Conservation (phyloP, 2,113 vertebrate genomes). For the Misgurnus anguillicaudatus region DNA sequence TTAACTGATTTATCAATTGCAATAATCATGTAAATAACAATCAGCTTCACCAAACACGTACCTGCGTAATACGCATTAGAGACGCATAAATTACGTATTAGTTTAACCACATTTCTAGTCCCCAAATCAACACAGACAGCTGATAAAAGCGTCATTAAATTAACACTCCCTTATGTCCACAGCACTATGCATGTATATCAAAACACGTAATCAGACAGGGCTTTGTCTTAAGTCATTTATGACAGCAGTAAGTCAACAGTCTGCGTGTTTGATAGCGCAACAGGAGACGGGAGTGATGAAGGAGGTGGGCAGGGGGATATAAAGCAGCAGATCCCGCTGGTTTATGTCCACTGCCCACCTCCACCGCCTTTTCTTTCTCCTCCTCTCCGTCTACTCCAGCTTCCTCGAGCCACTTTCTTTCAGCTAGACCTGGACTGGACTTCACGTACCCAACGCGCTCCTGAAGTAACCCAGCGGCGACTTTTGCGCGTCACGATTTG, state of each 20-base stretch:
- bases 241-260: conserved; percentile 11
- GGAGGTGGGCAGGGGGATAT: conserved; percentile 19
- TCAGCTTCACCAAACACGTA: too few species aligned
- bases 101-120: background rate
- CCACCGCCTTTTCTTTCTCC: conserved; percentile 20
- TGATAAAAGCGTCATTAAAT: conserved; percentile 24
- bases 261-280: conserved; percentile 13
- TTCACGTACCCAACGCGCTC: background rate
- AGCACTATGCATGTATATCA: background rate
- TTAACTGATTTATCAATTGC: too few species aligned
- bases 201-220: background rate
- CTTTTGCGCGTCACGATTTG: background rate
- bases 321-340: background rate
- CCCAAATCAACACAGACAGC: conserved; percentile 13
- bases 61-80: background rate
- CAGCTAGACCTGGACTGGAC: background rate
- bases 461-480: background rate
- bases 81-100: too few species aligned
- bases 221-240: conserved; percentile 18
- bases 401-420: conserved; percentile 20
- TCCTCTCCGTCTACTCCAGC: conserved; percentile 18
- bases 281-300: conserved; percentile 23
- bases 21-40: too few species aligned
- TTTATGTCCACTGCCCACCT: conserved; percentile 25
- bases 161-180: conserved; percentile 17